Conservation (phyloP, 1,140 invertebrate genomes). For the Drosophila kikkawai region DNA sequence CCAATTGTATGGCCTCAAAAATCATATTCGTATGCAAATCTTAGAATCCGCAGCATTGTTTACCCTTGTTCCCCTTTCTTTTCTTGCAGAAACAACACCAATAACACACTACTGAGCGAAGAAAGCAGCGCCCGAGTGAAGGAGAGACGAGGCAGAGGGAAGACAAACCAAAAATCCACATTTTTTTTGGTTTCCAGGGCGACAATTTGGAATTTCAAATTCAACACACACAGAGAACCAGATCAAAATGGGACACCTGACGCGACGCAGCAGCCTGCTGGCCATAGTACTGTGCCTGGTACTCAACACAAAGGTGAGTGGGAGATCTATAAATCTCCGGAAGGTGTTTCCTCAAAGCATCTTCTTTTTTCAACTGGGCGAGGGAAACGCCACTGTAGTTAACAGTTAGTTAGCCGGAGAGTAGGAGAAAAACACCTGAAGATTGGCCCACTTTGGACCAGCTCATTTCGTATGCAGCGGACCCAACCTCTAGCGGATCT, state of each 20-base stretch:
- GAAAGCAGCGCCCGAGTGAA: constrained; percentile 47
- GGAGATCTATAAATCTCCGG: constrained; percentile 9
- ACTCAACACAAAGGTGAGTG: constrained; percentile 76
- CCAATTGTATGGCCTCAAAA: constrained; percentile 50
- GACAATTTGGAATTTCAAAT: constrained; percentile 56
- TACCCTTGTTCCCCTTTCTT: constrained; percentile 81
- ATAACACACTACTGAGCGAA: constrained; percentile 50
- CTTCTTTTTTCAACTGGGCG: constrained; percentile 42
- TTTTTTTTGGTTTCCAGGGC: constrained; percentile 61
- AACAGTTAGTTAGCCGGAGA: constrained; percentile 54
- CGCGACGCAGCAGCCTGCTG: constrained; percentile 71
- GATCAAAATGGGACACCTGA: constrained; percentile 74
- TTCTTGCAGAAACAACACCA: constrained; percentile 65
- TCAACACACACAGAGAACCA: constrained; percentile 55
- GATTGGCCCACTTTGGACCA: constrained; percentile 62
- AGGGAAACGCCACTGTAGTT: constrained; percentile 48
- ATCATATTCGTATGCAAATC: constrained; percentile 66
- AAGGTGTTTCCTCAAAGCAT: constrained; percentile 49
- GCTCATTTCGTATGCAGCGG: constrained; percentile 48
- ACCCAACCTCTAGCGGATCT: constrained; percentile 68
- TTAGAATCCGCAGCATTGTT: constrained; percentile 68
- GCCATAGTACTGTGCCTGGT: constrained; percentile 71
- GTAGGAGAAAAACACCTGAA: constrained; percentile 16
- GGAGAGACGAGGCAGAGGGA: constrained; percentile 28
- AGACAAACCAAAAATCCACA: constrained; percentile 44